Evolutionary conservation across 2,113 vertebrate species (phyloP), one percentile per base, ranked within the genome.

Genomic region (Epinephelus cyanopodus): DNA sequence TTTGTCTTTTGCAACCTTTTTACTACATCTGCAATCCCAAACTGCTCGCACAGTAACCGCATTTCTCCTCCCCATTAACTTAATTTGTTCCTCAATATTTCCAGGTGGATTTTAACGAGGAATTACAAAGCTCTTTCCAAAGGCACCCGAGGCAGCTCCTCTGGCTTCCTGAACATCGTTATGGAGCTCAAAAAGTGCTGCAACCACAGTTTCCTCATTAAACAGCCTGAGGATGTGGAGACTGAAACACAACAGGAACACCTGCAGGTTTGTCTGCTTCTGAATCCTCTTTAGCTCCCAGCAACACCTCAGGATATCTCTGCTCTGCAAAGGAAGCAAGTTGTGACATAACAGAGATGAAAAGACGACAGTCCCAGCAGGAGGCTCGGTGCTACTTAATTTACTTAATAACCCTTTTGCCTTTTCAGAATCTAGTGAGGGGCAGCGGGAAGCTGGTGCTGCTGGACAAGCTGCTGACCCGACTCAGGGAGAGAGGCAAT

Each of bases 141-240:
- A 93, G 98, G 98, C 83, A 96, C 95, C 0, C 93, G 97, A 29
- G 98, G 98, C 65, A 99, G 98, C 88, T 99, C 98, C 1, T 97
- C 97, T 0, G 98, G 98, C 71, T 99, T 99, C 90, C 96, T 99
- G 33, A 99, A 99, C 88, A 99, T 99, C 0, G 97, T 99, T 81
- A 99, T 99, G 98, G 98, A 99, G 85, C 93, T 99, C 70, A 99
- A 99, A 86, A 99, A 99, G 79, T 99, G 98, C 92, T 99, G 98
- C 89, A 99, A 99, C 87, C 98, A 99, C 17, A 96, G 97, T 80
- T 98, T 98, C 62, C 96, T 99, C 70, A 99, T 99, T 72, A 99
- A 96, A 79, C 94, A 95, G 39, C 96, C 96, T 0, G 98, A 99
- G 29, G 98, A 99, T 0, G 95, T 85, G 0, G 98, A 99, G 1